Evolutionary conservation across 2,113 vertebrate species (phyloP).

Genomic region (Spea multiplicata): DNA sequence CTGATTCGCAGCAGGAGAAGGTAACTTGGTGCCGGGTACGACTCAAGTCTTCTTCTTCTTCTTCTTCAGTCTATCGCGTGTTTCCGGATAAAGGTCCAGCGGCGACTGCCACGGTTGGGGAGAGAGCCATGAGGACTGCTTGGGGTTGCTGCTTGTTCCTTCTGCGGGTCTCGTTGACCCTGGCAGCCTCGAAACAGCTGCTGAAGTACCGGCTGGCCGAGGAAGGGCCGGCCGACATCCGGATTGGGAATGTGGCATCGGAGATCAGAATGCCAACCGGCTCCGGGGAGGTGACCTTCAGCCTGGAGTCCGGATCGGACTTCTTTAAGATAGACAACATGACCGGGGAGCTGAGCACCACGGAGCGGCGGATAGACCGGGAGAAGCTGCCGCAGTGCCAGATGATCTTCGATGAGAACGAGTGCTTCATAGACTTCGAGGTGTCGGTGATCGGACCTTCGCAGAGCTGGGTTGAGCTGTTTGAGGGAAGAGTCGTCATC

Average conservation of each 20-base stretch:
- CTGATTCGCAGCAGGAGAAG: constrained; percentile 55
- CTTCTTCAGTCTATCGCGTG: neutral
- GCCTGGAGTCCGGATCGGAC: constrained; percentile 93
- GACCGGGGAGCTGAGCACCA: constrained; percentile 94
- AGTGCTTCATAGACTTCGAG: constrained; percentile 97
- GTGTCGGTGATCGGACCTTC: constrained; percentile 97
- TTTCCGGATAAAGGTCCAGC: no score
- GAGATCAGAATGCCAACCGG: constrained; percentile 91
- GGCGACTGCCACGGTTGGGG: neutral
- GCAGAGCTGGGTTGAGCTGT: constrained; percentile 97
- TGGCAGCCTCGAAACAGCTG: constrained; percentile 89
- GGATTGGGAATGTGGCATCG: constrained; percentile 90
- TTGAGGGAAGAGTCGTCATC: constrained; percentile 94
- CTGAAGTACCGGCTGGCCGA: constrained; percentile 91
- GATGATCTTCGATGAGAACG: constrained; percentile 98
- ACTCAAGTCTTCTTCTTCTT: constrained; percentile 46
- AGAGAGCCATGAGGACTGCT: constrained; percentile 61
- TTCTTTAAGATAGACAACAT: constrained; percentile 99
- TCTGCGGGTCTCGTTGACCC: constrained; percentile 78
- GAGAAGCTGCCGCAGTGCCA: constrained; percentile 98
- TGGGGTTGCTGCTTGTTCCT: constrained; percentile 69
- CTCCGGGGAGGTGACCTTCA: constrained; percentile 95
- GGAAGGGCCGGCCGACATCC: constrained; percentile 91
- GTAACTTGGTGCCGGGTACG: constrained; percentile 66
- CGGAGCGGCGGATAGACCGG: constrained; percentile 93